These are phyloP conservation scores for Biston betularia DNA, from an alignment of 2,888 invertebrate genomes.

Conservation along the genomic window DNA sequence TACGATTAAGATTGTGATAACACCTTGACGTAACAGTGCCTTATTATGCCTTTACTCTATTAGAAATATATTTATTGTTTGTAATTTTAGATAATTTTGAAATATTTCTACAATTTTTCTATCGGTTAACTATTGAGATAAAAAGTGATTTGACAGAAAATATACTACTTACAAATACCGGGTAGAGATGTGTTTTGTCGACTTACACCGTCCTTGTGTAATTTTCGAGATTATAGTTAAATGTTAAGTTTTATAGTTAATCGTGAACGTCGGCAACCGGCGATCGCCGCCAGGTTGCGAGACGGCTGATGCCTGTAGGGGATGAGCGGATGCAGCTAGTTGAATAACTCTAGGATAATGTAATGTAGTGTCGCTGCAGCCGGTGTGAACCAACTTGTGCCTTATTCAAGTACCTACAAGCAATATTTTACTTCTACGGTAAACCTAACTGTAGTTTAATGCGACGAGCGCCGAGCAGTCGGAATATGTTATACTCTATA, in stretches of 20 bases:
- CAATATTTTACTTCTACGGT: conserved; percentile 54
- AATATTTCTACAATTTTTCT: conserved; percentile 74
- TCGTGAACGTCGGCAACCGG: conserved; percentile 74
- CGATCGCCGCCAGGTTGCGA: conserved; percentile 50
- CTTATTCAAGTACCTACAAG: conserved; percentile 56
- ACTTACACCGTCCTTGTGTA: conserved; percentile 86
- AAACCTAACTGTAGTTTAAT: conserved; percentile 54
- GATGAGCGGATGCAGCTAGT: too few relatives aligned
- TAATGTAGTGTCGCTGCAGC: conserved; percentile 36
- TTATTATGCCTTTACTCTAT: conserved; percentile 81
- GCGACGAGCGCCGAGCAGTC: conserved; percentile 34
- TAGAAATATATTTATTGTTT: conserved; percentile 80
- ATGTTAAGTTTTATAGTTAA: conserved; percentile 75
- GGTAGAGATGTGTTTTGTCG: conserved; percentile 76
- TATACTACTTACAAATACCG: conserved; percentile 67
- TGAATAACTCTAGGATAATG: conserved; percentile 59
- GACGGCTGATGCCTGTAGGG: too few relatives aligned
- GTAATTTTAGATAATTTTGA: conserved; percentile 75
- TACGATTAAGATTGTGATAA: conserved; percentile 81
- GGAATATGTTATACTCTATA: conserved; percentile 48
- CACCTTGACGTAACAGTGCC: conserved; percentile 83
- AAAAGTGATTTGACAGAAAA: conserved; percentile 70
- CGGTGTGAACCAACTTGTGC: conserved; percentile 54
- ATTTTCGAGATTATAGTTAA: conserved; percentile 84
- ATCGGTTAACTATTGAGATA: conserved; percentile 71